Evolutionary conservation across 2,888 invertebrate species (phyloP).

Genomic region (Dryobota labecula): DNA sequence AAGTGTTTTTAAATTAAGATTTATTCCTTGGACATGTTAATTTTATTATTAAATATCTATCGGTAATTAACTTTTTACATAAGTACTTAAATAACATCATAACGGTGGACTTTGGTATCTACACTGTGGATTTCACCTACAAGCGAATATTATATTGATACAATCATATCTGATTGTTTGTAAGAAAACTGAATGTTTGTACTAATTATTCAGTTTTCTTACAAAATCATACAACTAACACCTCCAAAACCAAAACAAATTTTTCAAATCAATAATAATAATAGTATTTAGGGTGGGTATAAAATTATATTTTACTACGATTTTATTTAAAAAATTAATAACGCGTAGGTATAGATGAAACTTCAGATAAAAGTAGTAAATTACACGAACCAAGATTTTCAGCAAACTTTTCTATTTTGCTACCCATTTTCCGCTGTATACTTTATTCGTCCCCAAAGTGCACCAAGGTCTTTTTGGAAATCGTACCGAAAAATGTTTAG

Average conservation of each 20-base stretch:
- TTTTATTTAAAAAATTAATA: not conserved
- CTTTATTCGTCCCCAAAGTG: slow-evolving; percentile 56
- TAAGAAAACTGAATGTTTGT: not conserved
- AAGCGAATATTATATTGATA: not conserved
- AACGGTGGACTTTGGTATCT: not conserved
- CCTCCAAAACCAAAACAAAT: not conserved
- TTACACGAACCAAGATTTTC: not conserved
- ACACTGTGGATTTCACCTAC: too few species aligned
- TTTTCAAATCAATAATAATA: not conserved
- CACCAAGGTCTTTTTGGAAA: slow-evolving; percentile 70
- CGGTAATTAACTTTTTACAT: not conserved
- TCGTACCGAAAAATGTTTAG: slow-evolving; percentile 82
- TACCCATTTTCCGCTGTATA: slow-evolving; percentile 7
- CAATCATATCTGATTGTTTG: not conserved
- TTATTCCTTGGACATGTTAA: not conserved
- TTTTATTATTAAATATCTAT: not conserved
- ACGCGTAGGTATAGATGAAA: not conserved
- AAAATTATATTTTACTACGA: not conserved
- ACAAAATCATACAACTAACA: not conserved
- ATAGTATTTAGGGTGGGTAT: not conserved
- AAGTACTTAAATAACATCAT: not conserved
- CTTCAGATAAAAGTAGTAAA: not conserved
- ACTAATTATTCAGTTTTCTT: not conserved
- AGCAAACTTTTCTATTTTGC: not conserved
- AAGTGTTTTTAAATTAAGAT: not conserved